Evolutionary conservation across 2,113 vertebrate genomes (phyloP).

Genomic region (Narcine bancroftii): DNA sequence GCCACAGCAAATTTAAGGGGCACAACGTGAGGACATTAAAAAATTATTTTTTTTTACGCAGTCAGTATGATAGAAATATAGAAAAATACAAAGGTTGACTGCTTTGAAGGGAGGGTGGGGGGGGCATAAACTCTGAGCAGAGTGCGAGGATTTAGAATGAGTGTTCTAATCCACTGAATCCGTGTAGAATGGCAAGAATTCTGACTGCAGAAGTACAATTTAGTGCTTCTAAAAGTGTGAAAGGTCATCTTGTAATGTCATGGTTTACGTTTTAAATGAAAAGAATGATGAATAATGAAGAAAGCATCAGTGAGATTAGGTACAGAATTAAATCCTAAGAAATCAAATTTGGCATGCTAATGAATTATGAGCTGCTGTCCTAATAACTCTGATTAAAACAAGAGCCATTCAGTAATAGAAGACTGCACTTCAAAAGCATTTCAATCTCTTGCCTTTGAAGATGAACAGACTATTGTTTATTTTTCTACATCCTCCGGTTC

Average conservation of each 20-base stretch:
- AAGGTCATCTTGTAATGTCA: not conserved
- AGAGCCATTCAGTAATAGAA: slow-evolving; percentile 4
- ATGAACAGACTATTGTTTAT: slow-evolving; percentile 15
- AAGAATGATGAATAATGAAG: slow-evolving; percentile 29
- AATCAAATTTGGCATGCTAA: slow-evolving; percentile 26
- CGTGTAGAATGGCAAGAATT: not conserved
- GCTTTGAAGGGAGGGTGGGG: too few species aligned
- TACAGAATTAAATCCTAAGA: slow-evolving; percentile 27
- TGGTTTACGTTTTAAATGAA: not conserved
- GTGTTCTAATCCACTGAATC: not conserved
- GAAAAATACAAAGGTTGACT: too few species aligned
- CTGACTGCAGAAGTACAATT: not conserved
- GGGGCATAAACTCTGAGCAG: too few species aligned
- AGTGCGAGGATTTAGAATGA: too few species aligned
- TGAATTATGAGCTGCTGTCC: slow-evolving; percentile 24
- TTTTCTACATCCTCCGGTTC: not conserved
- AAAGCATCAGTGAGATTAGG: not conserved
- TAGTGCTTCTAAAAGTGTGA: not conserved
- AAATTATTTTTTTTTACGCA: too few species aligned
- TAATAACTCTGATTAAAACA: slow-evolving; percentile 14
- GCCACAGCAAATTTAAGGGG: too few species aligned
- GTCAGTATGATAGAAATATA: too few species aligned
- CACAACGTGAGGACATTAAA: too few species aligned
- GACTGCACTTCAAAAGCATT: not conserved
- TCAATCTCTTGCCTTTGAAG: slow-evolving; percentile 16